phyloP scores from a whole-genome alignment of 2,888 invertebrate genomes.

The Pristionchus entomophagus region DNA sequence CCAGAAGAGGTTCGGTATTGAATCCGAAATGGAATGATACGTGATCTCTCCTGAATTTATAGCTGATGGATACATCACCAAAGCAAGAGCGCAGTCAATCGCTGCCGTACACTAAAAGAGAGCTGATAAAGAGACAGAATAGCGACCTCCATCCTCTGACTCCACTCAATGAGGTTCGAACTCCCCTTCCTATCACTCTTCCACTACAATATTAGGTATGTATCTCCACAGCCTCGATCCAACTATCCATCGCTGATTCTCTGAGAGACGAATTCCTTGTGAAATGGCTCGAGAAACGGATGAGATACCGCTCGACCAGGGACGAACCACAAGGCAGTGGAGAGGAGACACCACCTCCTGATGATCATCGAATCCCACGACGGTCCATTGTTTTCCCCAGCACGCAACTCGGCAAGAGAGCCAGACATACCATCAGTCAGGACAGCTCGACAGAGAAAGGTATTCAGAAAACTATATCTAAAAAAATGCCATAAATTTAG shows the following conservation, averaged over 20 bases:
- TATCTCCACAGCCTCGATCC: neutral
- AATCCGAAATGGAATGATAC: too few relatives aligned
- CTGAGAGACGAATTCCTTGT: neutral
- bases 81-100: slow-evolving; percentile 20
- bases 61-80: neutral
- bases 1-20: neutral
- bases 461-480: neutral
- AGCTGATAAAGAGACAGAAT: neutral
- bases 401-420: neutral
- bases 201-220: too few relatives aligned
- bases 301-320: neutral
- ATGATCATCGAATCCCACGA: neutral
- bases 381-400: slow-evolving; percentile 15
- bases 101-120: neutral
- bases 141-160: neutral
- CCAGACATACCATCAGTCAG: neutral
- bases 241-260: neutral
- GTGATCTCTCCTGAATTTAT: neutral
- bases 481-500: neutral
- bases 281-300: neutral
- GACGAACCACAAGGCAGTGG: neutral
- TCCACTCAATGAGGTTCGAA: slow-evolving; percentile 6
- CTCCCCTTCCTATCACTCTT: neutral
- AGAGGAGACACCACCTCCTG: neutral
- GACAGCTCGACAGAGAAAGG: neutral